phyloP scores from a whole-genome alignment of 1,140 invertebrate species.

The Lucilia cuprina region DNA sequence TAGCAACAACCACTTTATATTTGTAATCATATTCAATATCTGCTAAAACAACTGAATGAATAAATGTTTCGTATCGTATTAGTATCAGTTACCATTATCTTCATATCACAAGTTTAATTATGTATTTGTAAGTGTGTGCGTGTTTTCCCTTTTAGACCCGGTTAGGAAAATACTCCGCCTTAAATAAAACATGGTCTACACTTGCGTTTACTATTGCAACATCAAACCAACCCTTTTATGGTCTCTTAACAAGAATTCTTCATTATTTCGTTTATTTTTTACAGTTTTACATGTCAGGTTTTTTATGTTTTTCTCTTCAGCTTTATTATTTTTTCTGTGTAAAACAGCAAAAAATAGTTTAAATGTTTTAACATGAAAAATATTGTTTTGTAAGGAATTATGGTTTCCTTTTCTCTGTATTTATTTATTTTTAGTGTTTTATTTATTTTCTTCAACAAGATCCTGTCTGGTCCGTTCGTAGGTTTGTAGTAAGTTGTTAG shows the following conservation, averaged over 20 bases:
- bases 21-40: not conserved
- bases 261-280: not conserved
- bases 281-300: not conserved
- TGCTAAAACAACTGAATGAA: too few species aligned
- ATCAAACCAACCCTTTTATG: constrained; percentile 18
- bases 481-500: not conserved
- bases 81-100: not conserved
- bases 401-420: constrained; percentile 11
- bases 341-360: constrained; percentile 13
- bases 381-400: constrained; percentile 19
- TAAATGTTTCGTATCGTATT: not conserved
- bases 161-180: constrained; percentile 15
- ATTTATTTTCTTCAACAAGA: not conserved
- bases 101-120: constrained; percentile 11
- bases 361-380: constrained; percentile 32
- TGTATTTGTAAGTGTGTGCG: not conserved
- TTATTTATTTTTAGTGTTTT: not conserved
- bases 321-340: not conserved
- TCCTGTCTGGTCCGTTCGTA: not conserved
- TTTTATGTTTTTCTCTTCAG: not conserved
- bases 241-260: not conserved
- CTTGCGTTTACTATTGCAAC: not conserved
- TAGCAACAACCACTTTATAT: constrained; percentile 19
- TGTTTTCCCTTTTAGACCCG: constrained; percentile 1
- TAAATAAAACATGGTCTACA: not conserved